phyloP scores from a whole-genome alignment of 2,113 vertebrate species.

The Vireo altiloquus region DNA sequence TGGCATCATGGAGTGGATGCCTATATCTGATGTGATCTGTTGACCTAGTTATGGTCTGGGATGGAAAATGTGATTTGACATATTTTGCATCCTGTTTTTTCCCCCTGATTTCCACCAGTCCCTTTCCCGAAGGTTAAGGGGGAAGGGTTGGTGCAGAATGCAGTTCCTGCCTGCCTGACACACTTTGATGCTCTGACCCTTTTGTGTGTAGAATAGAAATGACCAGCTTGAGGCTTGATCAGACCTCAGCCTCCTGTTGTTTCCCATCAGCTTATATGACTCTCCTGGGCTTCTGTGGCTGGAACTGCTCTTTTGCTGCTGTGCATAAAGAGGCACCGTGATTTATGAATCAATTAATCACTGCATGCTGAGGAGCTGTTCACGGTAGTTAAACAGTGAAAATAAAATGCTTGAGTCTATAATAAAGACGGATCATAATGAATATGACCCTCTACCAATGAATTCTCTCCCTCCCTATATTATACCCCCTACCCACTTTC shows the following conservation, averaged over 20 bases:
- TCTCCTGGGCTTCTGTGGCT: constrained; percentile 41
- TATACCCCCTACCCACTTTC: neutral
- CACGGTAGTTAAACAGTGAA: constrained; percentile 69
- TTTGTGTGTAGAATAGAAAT: constrained; percentile 29
- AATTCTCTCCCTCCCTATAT: neutral
- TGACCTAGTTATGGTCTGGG: constrained; percentile 42
- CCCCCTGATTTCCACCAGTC: neutral
- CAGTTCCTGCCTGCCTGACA: neutral
- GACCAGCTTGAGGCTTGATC: constrained; percentile 15
- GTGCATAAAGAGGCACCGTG: constrained; percentile 44
- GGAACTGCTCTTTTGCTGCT: constrained; percentile 29
- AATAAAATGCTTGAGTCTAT: constrained; percentile 61
- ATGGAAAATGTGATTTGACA: constrained; percentile 43
- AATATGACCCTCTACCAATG: constrained; percentile 1
- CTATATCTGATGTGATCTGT: constrained; percentile 41
- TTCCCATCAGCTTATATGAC: constrained; percentile 37
- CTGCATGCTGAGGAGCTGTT: constrained; percentile 62
- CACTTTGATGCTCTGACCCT: neutral
- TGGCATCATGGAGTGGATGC: neutral
- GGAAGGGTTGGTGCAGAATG: neutral
- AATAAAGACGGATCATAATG: constrained; percentile 64
- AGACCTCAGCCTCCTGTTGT: constrained; percentile 31
- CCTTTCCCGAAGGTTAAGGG: neutral
- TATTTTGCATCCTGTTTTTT: neutral
- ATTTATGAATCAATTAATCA: constrained; percentile 79